Conservation (phyloP, 2,888 invertebrate genomes). For the Drosophila mimica region DNA sequence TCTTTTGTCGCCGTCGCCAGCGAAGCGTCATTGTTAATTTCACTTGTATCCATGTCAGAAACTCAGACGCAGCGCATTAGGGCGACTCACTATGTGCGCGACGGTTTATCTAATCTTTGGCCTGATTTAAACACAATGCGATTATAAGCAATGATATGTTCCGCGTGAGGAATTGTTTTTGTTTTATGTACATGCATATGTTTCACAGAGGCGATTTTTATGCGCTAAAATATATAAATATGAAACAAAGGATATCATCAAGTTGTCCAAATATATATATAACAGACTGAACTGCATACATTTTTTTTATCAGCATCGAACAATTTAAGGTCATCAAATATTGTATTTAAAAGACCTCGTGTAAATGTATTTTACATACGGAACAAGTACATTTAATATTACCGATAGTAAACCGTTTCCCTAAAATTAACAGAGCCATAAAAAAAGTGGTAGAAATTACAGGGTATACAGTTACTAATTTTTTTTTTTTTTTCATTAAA, state of each 20-base stretch:
- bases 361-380: no score
- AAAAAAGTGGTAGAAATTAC: not conserved
- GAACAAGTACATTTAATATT: no score
- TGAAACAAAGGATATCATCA: not conserved
- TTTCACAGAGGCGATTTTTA: not conserved
- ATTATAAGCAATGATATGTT: not conserved
- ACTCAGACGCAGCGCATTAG: slow-evolving; percentile 30
- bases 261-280: not conserved
- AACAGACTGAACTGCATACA: no score
- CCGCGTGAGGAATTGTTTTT: slow-evolving; percentile 1
- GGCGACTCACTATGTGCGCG: slow-evolving; percentile 44
- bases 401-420: no score
- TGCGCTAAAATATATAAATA: not conserved
- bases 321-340: no score
- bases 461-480: not conserved
- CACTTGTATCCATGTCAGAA: slow-evolving; percentile 61
- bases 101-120: slow-evolving; percentile 49
- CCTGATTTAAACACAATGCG: slow-evolving; percentile 11
- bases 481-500: not conserved
- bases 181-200: slow-evolving; percentile 10
- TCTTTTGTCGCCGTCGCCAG: slow-evolving; percentile 31
- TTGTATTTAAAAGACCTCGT: no score
- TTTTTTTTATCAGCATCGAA: no score
- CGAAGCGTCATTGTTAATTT: slow-evolving; percentile 55
- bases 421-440: no score